Percentiles rank a stretch among this genome's conserved stretches.
These are phyloP conservation scores for Bergia sp. DNA, from an alignment of 92 coral and sea anemone genomes.

Conservation along the genomic window DNA sequence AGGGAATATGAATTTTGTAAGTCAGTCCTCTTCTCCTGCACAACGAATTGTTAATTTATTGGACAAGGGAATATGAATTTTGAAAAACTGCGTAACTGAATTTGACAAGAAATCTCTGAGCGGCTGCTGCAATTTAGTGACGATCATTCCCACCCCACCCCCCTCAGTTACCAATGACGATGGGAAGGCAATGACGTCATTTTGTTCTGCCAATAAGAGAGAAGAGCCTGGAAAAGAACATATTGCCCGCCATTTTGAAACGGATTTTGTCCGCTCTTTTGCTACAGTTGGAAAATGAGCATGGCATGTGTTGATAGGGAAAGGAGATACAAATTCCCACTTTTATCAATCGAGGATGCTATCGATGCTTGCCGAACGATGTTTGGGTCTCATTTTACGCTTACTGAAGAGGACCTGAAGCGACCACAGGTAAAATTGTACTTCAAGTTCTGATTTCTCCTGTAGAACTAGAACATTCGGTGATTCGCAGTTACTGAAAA, in stretches of 20 bases:
- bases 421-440: conserved; percentile 68
- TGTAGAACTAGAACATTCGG: too few relatives aligned
- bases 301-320: conserved; percentile 43
- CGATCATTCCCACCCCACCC: background rate
- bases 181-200: background rate
- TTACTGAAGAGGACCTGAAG: conserved; percentile 68
- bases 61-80: too few relatives aligned
- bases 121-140: too few relatives aligned
- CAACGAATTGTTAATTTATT: too few relatives aligned
- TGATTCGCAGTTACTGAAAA: too few relatives aligned
- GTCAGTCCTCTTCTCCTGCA: too few relatives aligned
- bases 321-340: conserved; percentile 58
- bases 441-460: too few relatives aligned
- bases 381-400: conserved; percentile 67
- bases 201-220: background rate
- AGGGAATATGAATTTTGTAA: too few relatives aligned
- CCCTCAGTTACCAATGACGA: background rate
- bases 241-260: conserved; percentile 49
- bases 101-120: too few relatives aligned
- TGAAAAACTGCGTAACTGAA: too few relatives aligned
- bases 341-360: conserved; percentile 73
- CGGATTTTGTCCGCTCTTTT: background rate
- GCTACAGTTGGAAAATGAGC: background rate
- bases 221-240: background rate
- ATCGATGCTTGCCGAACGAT: conserved; percentile 60